Conservation (phyloP, 2,113 vertebrate species). For the Polypterus bichir region DNA sequence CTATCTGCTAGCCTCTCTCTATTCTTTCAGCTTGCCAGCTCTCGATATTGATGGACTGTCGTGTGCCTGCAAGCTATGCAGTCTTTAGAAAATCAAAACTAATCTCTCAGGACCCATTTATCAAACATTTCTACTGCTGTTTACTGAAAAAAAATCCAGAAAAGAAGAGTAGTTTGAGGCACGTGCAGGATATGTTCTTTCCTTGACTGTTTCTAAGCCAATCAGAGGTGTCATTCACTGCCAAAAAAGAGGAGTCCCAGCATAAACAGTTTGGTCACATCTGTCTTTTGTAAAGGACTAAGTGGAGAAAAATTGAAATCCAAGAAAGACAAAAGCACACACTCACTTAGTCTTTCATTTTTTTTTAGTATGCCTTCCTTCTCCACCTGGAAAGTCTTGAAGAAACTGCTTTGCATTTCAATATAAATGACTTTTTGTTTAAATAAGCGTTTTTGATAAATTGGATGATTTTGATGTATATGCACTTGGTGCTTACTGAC, state of each 20-base stretch:
- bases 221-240: slow-evolving; percentile 4
- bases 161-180: slow-evolving; percentile 30
- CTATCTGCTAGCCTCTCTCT: slow-evolving; percentile 30
- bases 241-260: slow-evolving; percentile 17
- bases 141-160: slow-evolving; percentile 36
- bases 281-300: slow-evolving; percentile 25
- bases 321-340: background rate
- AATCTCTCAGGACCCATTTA: slow-evolving; percentile 40
- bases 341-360: background rate
- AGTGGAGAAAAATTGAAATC: background rate
- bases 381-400: too few relatives aligned
- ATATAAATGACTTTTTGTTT: background rate
- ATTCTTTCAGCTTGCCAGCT: slow-evolving; percentile 40
- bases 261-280: slow-evolving; percentile 26
- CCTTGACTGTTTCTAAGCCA: slow-evolving; percentile 1
- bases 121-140: slow-evolving; percentile 33
- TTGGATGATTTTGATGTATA: background rate
- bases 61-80: slow-evolving; percentile 35
- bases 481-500: background rate
- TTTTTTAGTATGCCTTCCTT: too few relatives aligned
- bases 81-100: slow-evolving; percentile 38
- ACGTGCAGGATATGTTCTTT: slow-evolving; percentile 18
- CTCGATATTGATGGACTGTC: slow-evolving; percentile 37
- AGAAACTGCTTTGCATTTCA: background rate
- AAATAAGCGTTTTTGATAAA: background rate